Evolutionary conservation across 1,140 invertebrate genomes (phyloP), one percentile per base, ranked within the genome.

Genomic region (Hypothenemus hampei): DNA sequence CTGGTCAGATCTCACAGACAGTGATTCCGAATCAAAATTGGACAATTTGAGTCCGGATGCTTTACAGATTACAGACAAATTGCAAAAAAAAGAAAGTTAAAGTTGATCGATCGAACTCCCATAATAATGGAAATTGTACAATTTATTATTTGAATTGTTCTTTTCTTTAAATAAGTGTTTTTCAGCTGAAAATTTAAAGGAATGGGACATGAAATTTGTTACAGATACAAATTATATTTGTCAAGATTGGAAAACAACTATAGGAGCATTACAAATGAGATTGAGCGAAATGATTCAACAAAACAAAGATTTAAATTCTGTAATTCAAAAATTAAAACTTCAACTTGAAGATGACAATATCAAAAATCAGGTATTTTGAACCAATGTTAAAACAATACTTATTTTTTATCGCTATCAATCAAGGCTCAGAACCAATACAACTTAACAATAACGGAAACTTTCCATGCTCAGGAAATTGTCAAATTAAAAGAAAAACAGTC

Each of bases 161-260:
- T 3, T 31, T 13, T 13, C 1, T 31, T 31, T 31, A 8, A 31
- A 13, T 3, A 13, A 2, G 8, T 31, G 26, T 29, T 31, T 31
- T 31, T 31, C 8, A 31, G 10, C 1, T 1, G 1, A 16, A 2
- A 37, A 37, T 13, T 13, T 37, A 37, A 11, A 7, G 36, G 41
- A 48, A 13, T 2, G 33, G 37, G 11, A 51, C 1, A 31, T 31
- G 3, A 36, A 45, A 39, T 26, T 36, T 36, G 21, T 50, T 4
- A 63, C 60, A 29, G 51, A 60, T 13, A 43, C 55, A 6, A 50
- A 57, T 26, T 39, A 45, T 29, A 33, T 61, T 19, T 50, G 47
- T 3, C 41, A 51, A 22, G 62, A 61, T 43, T 64, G 59, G 62
- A 64, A 64, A 35, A 59, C 54, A 33, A 59, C 57, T n/a, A 58